Evolutionary conservation across 2,113 vertebrate species (phyloP), one percentile per base, ranked within the genome.

Genomic region (Notarius lentiginosus): DNA sequence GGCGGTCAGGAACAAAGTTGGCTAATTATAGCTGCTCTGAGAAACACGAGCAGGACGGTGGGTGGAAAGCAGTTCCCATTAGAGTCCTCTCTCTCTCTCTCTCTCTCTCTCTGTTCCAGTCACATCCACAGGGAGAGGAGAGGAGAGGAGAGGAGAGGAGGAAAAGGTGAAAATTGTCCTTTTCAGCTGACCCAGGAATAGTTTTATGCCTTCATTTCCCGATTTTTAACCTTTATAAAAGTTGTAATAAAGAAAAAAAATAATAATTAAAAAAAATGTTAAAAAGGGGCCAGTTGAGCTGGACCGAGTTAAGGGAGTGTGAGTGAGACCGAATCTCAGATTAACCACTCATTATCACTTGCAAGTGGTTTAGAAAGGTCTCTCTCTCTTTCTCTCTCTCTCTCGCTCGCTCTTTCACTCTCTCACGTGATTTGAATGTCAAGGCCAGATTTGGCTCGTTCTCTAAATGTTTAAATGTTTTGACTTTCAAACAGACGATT

Each of bases 11-110:
- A 94, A 94, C 93, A 94, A 94, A 95, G 94, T 94, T 93, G 91
- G 94, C 94, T 95, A 96, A 96, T 95, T 96, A 94, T 95, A 95
- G 94, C 93, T 90, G 92, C 93, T 94, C 91, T 91, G 93, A 95
- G 94, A 95, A 95, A 95, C 93, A 93, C 91, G 92, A 95, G 93
- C 92, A 94, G 93, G 93, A 92, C 91, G 92, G 91, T 93, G 92
- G 93, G 91, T 93, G 92, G 93, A 93, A 94, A 95, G 94, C 93
- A 92, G 94, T 94, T 94, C 93, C 93, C 94, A 93, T 93, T 94
- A 92, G 93, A 91, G 93, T 89, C 85, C 91, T 90, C 92, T 92
- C 92, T 94, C 92, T 94, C 84, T 70, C 63, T 72, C n/a, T 56
- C 51, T 70, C 65, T 70, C 14, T 56, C 27, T 24, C 1, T 30